Base-by-base conservation (phyloP, 2,113 vertebrate species). In the Salvator merianae region DNA sequence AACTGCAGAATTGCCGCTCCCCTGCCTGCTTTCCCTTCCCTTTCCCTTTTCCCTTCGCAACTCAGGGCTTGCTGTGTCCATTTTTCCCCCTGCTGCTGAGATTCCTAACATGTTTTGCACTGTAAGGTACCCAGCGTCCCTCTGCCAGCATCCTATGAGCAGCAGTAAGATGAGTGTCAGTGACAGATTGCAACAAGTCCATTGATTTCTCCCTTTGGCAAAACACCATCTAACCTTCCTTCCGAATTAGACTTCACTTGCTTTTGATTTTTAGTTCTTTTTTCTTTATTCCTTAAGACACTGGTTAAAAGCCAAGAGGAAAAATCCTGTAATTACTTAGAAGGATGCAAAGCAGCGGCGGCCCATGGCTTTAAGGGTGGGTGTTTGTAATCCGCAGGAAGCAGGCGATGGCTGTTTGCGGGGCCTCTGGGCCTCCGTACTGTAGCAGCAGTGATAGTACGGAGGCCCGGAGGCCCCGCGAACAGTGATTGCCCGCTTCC, bases 161-260 rank as follows among this genome's bases (percentile, higher is more conserved):
- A 24, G 0, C 28, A 9, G 10, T 3, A 30, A 3, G 7, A 59
- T 88, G 76, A 28, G 47, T 77, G 20, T 77, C 66, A 79, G 36
- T 30, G 65, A 53, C 70, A 55, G 83, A 50, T 55, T 77, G 20
- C 62, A 83, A 75, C 69, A 76, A 65, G 76, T 81, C 43, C 87
- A 30, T 84, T 75, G 38, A 6, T 78, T 87, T 79, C 40, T 50
- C 26, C 47, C 55, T 80, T 0, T 1, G 70, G 32, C 59, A 77
- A 89, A 84, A 77, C 53, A 70, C 77, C 69, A 70, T 62, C 79
- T 20, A n/a, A 0, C 7, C 53, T 36, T 69, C 78, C 4, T 68
- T 75, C 32, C 43, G 79, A 72, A 80, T n/a, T 74, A 68, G 50
- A 38, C 34, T 84, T 88, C 62, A 73, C 43, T 47, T 47, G 43